phyloP scores from a whole-genome alignment of 2,797 vertebrate genomes.

The Hyperoplus immaculatus region DNA sequence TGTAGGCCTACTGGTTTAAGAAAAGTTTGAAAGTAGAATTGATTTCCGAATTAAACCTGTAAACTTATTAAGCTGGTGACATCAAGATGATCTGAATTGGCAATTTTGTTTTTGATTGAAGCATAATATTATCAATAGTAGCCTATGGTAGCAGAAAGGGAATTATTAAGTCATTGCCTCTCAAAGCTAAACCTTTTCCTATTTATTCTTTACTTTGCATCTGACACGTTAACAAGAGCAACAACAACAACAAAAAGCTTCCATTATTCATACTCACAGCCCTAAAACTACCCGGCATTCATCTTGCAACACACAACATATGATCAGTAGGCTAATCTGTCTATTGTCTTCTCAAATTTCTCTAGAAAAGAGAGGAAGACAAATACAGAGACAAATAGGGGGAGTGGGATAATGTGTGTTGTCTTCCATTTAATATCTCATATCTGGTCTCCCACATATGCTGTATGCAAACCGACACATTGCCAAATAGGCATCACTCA shows the following conservation, averaged over 20 bases:
- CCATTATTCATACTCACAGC: background rate
- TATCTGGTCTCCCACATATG: background rate
- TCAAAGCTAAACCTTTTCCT: background rate
- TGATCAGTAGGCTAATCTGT: background rate
- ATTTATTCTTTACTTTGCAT: background rate
- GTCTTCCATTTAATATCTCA: constrained; percentile 5
- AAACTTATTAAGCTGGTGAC: background rate
- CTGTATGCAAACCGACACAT: background rate
- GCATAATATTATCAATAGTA: background rate
- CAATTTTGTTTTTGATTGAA: background rate
- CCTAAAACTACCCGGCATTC: background rate
- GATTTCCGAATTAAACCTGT: background rate
- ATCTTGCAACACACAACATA: constrained; percentile 1
- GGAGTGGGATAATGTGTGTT: background rate
- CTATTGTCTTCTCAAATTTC: background rate
- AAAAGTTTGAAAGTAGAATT: background rate
- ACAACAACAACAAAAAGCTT: background rate
- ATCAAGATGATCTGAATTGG: background rate
- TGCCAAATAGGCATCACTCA: constrained; percentile 28
- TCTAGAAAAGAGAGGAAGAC: background rate
- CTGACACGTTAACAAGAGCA: constrained; percentile 2
- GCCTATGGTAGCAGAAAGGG: background rate
- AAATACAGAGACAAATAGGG: background rate
- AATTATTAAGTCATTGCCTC: background rate
- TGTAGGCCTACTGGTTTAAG: background rate